Base-by-base conservation (phyloP, 1,140 invertebrate genomes). In the Psilanteris sp. region DNA sequence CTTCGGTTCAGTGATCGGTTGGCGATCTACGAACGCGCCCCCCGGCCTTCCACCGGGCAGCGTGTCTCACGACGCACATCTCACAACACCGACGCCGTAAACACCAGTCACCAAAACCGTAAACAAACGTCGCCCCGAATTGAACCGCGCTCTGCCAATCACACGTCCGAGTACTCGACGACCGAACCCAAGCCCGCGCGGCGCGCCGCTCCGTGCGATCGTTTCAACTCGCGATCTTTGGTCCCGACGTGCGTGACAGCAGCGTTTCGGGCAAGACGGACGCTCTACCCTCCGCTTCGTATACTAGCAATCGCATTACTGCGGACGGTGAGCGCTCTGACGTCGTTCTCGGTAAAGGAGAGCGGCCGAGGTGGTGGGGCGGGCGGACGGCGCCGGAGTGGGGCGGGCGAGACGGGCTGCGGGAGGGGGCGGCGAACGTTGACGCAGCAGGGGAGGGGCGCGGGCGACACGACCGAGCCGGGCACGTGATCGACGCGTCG, bases 261-360 rank as follows among this genome's bases (percentile, higher is more conserved):
- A 20, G 11, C 52, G 29, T 24, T 44, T 10, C 43, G 29, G 6
- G 3, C 26, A 13, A 46, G 26, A 70, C 50, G 50, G 22, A 36
- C 72, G 66, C 44, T 27, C 16, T 18, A 20, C 48, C 68, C 22
- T 74, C 72, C 77, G 37, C 75, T 78, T 81, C 80, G 64, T 26
- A 78, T 79, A 80, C 70, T 78, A 78, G 80, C 84, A 80, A 73
- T 83, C 81, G 79, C 85, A 80, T 81, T 84, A 88, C 81, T 85
- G 83, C 82, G 77, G 83, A 81, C 52, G 71, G 59, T 43, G 34
- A 48, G 59, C 77, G 66, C 77, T 71, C n/a, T n/a, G 81, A 72
- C 80, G 79, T 82, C 52, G 67, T 52, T 34, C 73, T 54, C 59
- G 67, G 26, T 20, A 26, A n/a, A 32, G 29, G 59, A 50, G 55